Base-by-base conservation (phyloP, 92 coral and sea anemone species). In the Parazoanthus atlanticus region DNA sequence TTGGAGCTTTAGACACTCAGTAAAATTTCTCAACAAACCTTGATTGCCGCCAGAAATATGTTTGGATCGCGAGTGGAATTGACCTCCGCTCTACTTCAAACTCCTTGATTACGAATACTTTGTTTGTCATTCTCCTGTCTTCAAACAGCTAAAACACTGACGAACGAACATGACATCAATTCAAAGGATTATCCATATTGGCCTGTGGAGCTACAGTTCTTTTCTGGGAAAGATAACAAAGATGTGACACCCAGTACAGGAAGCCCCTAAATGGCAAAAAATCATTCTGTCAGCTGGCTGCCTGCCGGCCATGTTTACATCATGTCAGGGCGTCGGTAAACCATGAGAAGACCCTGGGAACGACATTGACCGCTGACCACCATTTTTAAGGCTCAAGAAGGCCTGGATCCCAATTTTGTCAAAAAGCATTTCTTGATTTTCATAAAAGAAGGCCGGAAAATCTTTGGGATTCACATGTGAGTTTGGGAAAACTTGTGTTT, bases 11-110 rank as follows among this genome's bases (percentile, higher is more conserved):
- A 36, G 21, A 49, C 88, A 81, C 25, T 5, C 23, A 47, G 41
- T 54, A 38, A 47, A 88, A 33, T 31, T 32, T 19, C 10, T 40
- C 61, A 49, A 87, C 71, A 81, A 88, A 97, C 99, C 99, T 97
- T 79, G 98, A 95, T 82, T 97, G 99, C 89, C 98, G 90, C 99
- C 99, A 97, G 72, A 97, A 94, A 89, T 97, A 97, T 38, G 99
- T 97, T 91, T 97, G 99, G 74, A 97, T 97, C 34, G 99, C 96
- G 67, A 97, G 74, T 72, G 99, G 99, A 43, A 97, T 93, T 29
- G 95, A 94, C 38, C 98, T 93, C 82, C 96, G 91, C 86, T 97
- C 99, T 30, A 93, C 98, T 74, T 97, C 96, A 82, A 97, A 94
- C 78, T 93, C 94, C 78, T 92, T 93, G 84, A 92, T 93, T 16